A percentile compares a stretch with the other conserved stretches of the same genome.
Evolutionary conservation across 2,113 vertebrate genomes (phyloP).

Genomic region (Neomonachus schauinslandi): DNA sequence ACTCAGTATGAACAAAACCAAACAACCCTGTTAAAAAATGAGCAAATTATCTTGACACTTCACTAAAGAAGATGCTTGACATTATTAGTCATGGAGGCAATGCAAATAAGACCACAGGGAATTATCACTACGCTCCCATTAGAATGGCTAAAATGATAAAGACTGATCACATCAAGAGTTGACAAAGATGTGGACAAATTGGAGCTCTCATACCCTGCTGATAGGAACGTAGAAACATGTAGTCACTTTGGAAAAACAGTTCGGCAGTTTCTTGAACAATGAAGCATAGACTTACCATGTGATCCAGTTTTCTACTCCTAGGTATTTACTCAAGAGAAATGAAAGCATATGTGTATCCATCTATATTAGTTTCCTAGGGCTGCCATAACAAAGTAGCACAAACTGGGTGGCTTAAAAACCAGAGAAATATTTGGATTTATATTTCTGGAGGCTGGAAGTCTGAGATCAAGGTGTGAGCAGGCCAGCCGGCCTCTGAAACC

Average conservation of each 20-base stretch:
- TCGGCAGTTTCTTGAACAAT: not conserved
- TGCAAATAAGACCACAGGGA: not conserved
- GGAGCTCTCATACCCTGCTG: not conserved
- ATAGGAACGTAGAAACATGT: not conserved
- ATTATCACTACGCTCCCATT: too few species aligned
- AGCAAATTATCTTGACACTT: not conserved
- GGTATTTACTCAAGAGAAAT: not conserved
- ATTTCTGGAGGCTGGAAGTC: not conserved
- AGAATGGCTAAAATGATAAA: not conserved
- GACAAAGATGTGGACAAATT: not conserved
- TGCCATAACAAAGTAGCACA: not conserved
- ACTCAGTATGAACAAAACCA: not conserved
- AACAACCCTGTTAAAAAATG: not conserved
- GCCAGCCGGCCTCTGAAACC: not conserved
- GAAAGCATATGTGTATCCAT: not conserved
- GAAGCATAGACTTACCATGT: not conserved
- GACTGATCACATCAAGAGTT: not conserved
- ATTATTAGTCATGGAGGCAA: not conserved
- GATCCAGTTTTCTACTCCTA: not conserved
- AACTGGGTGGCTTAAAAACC: not conserved
- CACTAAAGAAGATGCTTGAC: not conserved
- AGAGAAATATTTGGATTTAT: not conserved
- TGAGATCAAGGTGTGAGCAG: not conserved
- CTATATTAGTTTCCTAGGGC: not conserved
- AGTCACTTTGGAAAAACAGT: not conserved